These are phyloP conservation scores for Calonectris borealis DNA, from an alignment of 2,113 vertebrate genomes.

Conservation along the genomic window DNA sequence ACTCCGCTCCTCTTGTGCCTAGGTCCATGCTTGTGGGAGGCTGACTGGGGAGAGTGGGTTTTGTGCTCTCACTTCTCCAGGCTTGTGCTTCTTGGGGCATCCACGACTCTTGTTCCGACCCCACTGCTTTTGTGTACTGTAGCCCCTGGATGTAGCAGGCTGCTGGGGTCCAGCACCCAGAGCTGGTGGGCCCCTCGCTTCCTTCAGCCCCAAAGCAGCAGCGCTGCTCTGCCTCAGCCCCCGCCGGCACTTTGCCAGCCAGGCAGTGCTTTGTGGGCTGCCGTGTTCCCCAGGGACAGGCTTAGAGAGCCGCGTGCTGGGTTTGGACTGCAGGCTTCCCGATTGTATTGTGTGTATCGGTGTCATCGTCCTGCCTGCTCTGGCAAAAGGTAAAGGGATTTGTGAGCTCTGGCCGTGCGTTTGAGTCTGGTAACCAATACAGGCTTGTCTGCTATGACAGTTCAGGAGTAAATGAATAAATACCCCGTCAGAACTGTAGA, in stretches of 20 bases:
- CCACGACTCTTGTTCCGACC: neutral
- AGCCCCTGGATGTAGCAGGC: neutral
- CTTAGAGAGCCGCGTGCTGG: neutral
- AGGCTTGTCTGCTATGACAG: neutral
- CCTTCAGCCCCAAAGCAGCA: neutral
- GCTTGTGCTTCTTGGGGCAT: neutral
- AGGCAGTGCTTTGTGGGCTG: neutral
- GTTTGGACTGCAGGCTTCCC: neutral
- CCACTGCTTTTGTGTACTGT: neutral
- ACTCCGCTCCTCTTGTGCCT: neutral
- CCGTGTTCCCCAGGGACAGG: neutral
- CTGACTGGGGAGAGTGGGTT: neutral
- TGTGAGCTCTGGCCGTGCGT: neutral
- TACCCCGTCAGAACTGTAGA: accelerated
- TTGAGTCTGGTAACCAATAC: neutral
- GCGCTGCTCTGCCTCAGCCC: neutral
- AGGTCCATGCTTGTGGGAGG: accelerated
- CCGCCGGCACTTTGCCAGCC: neutral
- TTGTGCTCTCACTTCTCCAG: neutral
- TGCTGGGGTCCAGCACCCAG: neutral
- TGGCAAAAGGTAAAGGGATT: neutral
- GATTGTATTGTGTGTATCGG: accelerated
- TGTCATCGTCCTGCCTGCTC: neutral
- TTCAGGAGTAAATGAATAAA: accelerated
- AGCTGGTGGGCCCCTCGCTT: accelerated